A percentile compares a stretch with the other conserved stretches of the same genome.
Conservation (phyloP, 2,113 vertebrate species). For the Gallinago undulata region DNA sequence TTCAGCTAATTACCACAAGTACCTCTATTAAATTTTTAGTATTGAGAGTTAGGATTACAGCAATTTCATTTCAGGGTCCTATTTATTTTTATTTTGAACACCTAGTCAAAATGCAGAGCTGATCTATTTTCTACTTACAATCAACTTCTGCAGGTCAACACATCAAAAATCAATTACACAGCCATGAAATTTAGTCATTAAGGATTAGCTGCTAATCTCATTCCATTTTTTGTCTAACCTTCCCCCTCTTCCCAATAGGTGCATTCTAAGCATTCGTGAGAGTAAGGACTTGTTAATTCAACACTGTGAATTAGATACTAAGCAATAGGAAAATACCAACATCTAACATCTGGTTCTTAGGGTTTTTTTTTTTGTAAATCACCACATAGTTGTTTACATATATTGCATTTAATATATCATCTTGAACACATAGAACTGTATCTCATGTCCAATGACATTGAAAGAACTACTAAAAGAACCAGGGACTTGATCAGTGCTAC, state of each 20-base stretch:
- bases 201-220: constrained; percentile 73
- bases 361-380: background rate
- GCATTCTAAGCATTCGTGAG: constrained; percentile 35
- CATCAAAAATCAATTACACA: constrained; percentile 77
- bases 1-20: constrained; percentile 78
- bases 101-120: constrained; percentile 60
- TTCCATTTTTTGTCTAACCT: constrained; percentile 47
- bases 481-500: background rate
- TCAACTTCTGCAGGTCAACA: constrained; percentile 62
- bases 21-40: constrained; percentile 74
- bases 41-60: constrained; percentile 70
- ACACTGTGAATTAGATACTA: background rate
- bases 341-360: background rate
- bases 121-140: constrained; percentile 67
- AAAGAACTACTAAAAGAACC: background rate
- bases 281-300: constrained; percentile 49
- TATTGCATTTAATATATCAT: background rate
- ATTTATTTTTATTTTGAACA: constrained; percentile 74
- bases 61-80: constrained; percentile 67
- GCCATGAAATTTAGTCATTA: constrained; percentile 72
- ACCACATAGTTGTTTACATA: background rate
- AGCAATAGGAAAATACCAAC: constrained; percentile 22
- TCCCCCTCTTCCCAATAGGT: background rate
- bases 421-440: background rate
- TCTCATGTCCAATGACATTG: background rate